These are phyloP conservation scores for Phaenicophaeus curvirostris DNA, from an alignment of 2,797 vertebrate species.

Conservation along the genomic window DNA sequence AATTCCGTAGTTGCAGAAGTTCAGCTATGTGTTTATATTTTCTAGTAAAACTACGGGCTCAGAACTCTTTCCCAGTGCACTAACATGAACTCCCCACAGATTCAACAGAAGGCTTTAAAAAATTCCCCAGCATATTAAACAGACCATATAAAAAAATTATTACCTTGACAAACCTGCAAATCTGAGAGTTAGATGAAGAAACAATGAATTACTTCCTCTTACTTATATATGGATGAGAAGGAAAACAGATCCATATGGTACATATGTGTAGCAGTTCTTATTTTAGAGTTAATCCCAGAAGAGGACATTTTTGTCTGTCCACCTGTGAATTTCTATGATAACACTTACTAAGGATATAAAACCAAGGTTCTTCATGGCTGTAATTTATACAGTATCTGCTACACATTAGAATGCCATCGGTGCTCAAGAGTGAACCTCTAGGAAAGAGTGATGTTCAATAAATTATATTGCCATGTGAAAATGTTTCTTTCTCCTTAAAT, in stretches of 20 bases:
- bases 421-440: constrained; percentile 7
- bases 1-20: neutral
- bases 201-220: constrained; percentile 42
- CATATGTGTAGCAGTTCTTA: neutral
- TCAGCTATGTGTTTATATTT: neutral
- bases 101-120: constrained; percentile 33
- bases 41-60: neutral
- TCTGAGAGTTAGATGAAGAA: constrained; percentile 21
- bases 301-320: constrained; percentile 49
- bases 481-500: constrained; percentile 29
- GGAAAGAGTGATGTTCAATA: constrained; percentile 53
- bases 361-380: neutral
- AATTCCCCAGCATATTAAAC: constrained; percentile 19
- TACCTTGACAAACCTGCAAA: constrained; percentile 45
- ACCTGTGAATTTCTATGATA: constrained; percentile 42
- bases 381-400: constrained; percentile 37
- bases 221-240: constrained; percentile 20
- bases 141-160: constrained; percentile 42
- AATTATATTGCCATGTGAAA: constrained; percentile 47
- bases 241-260: constrained; percentile 34
- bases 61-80: neutral
- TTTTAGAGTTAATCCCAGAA: constrained; percentile 49
- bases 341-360: neutral
- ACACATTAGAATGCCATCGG: constrained; percentile 49
- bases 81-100: constrained; percentile 26